Evolutionary conservation across 2,888 invertebrate species (phyloP), one percentile per base, ranked within the genome.

Genomic region (Nesidiocoris tenuis): DNA sequence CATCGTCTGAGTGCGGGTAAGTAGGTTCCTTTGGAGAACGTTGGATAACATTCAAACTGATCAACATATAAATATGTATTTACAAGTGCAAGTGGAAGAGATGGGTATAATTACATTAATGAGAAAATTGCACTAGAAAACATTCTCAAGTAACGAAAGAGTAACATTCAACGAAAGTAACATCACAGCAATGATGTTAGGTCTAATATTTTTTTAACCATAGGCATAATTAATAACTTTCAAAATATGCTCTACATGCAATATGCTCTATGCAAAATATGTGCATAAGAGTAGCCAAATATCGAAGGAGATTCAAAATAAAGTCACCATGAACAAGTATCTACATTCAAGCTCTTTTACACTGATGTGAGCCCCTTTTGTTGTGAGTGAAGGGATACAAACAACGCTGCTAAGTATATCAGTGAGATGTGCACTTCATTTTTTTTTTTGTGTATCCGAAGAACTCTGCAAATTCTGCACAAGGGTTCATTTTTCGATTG

Each of bases 31-130:
- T n/a, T n/a, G n/a, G n/a, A n/a, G n/a, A n/a, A n/a, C n/a, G n/a
- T n/a, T n/a, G n/a, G n/a, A n/a, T n/a, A n/a, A n/a, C n/a, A n/a
- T 59, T 70, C 67, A 55, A 70, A 56, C 57, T 70, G 39, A 54
- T 72, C 72, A 72, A 72, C 61, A 72, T 72, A 72, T 72, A 72
- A 72, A 72, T 39, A 72, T 61, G 61, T 72, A 72, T 72, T 61
- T 72, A 72, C 72, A 72, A 61, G 39, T 63, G 63, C 63, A 72
- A 72, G 54, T 55, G 56, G 39, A 17, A 61, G n/a, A 61, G 19
- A 63, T 61, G 72, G 54, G 18, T 17, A 61, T 72, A 72, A 70
- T 72, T 72, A 72, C 72, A 72, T 25, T 56, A 61, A 61, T 39
- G 54, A 72, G 25, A 12, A 61, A 61, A 72, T 72, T 72, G 72